phyloP scores from a whole-genome alignment of 2,113 vertebrate genomes.

The Gallinago jamesoni region DNA sequence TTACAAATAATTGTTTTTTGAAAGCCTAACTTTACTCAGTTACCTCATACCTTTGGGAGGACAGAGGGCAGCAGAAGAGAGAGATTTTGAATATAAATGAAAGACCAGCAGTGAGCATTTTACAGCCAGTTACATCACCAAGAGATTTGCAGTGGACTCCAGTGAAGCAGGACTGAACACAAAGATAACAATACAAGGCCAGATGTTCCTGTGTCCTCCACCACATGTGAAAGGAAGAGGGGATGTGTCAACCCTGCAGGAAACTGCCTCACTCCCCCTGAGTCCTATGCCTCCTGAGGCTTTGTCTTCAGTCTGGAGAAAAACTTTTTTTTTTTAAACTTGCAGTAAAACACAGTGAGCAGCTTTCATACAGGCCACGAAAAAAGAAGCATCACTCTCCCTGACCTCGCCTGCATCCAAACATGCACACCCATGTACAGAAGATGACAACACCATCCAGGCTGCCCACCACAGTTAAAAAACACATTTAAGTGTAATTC shows the following conservation, averaged over 20 bases:
- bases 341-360: background rate
- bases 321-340: background rate
- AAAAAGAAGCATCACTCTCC: background rate
- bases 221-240: background rate
- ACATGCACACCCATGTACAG: fast-evolving
- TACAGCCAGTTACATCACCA: background rate
- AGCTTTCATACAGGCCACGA: background rate
- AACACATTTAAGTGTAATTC: background rate
- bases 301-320: background rate
- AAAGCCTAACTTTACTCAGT: background rate
- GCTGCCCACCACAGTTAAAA: background rate
- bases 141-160: background rate
- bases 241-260: background rate
- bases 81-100: background rate
- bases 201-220: background rate
- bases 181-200: background rate
- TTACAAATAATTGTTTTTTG: background rate
- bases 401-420: background rate
- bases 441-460: background rate
- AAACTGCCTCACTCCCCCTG: background rate
- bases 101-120: background rate
- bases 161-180: background rate
- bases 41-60: background rate
- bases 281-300: background rate
- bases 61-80: background rate